Percentiles rank a stretch among this genome's conserved stretches.
These are phyloP conservation scores for Pseudomyrmex cubaensis DNA, from an alignment of 1,140 invertebrate species.

Conservation along the genomic window DNA sequence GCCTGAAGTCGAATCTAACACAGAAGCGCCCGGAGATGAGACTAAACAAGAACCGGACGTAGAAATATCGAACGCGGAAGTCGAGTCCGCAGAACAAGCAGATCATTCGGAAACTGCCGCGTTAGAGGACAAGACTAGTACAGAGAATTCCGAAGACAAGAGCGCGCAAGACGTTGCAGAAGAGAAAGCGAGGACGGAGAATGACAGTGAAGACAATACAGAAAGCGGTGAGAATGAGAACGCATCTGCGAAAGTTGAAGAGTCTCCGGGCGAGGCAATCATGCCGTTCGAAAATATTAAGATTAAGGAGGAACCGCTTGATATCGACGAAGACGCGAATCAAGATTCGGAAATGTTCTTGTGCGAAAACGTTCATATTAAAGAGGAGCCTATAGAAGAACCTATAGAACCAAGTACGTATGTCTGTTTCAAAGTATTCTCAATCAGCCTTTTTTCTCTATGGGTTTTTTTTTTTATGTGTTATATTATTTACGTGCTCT, in stretches of 20 bases:
- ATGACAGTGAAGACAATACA: slow-evolving; percentile 58
- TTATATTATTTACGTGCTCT: too few relatives aligned
- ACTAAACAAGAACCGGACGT: slow-evolving; percentile 78
- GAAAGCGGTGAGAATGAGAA: slow-evolving; percentile 54
- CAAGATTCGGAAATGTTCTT: slow-evolving; percentile 63
- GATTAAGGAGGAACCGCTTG: slow-evolving; percentile 85
- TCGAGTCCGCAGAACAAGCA: slow-evolving; percentile 7
- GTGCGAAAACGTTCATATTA: slow-evolving; percentile 84
- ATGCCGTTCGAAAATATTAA: slow-evolving; percentile 86
- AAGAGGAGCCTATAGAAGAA: slow-evolving; percentile 87
- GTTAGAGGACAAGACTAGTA: slow-evolving; percentile 71
- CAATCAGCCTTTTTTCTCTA: neutral
- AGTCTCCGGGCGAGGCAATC: slow-evolving; percentile 45
- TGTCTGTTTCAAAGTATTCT: slow-evolving; percentile 5
- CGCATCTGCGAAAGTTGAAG: slow-evolving; percentile 6
- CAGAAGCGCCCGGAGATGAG: slow-evolving; percentile 80
- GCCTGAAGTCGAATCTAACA: slow-evolving; percentile 2
- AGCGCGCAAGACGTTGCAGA: slow-evolving; percentile 60
- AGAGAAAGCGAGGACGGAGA: slow-evolving; percentile 83
- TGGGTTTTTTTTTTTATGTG: too few relatives aligned
- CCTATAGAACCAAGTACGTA: slow-evolving; percentile 85
- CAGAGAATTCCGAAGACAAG: slow-evolving; percentile 72
- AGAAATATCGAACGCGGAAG: slow-evolving; percentile 39
- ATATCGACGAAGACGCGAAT: slow-evolving; percentile 67
- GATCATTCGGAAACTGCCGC: neutral